These are phyloP conservation scores for Hydropsyche tenuis DNA, from an alignment of 1,140 invertebrate genomes.

Conservation along the genomic window DNA sequence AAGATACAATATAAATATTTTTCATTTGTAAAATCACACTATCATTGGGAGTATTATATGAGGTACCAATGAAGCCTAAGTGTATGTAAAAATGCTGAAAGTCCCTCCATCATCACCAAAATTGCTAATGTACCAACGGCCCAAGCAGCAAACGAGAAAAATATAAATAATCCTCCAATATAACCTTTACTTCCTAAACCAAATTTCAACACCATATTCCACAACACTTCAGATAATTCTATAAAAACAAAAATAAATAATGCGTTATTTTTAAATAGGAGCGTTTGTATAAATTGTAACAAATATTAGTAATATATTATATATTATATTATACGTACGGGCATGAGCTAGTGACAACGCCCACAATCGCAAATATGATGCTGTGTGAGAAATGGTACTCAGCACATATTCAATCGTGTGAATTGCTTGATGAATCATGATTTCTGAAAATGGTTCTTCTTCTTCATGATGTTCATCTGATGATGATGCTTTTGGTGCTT, in stretches of 20 bases:
- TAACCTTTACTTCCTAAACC: constrained; percentile 66
- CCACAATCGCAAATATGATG: constrained; percentile 96
- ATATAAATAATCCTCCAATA: constrained; percentile 70
- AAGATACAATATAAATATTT: neutral
- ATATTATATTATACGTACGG: constrained; percentile 70
- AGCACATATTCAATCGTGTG: constrained; percentile 98
- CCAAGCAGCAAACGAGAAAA: constrained; percentile 84
- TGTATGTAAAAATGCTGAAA: constrained; percentile 97
- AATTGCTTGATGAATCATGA: constrained; percentile 92
- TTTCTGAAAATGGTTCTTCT: constrained; percentile 80
- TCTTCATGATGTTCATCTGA: constrained; percentile 63
- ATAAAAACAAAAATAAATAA: constrained; percentile 52
- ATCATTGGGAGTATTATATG: constrained; percentile 59
- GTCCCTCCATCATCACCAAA: constrained; percentile 94
- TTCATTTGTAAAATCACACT: neutral
- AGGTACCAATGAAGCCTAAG: constrained; percentile 96
- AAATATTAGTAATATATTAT: neutral
- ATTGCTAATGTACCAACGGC: constrained; percentile 85
- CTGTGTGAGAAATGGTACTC: constrained; percentile 95
- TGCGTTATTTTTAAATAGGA: neutral
- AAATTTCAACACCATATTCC: constrained; percentile 82
- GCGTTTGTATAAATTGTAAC: neutral
- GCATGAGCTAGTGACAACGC: constrained; percentile 94
- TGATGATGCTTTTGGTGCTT: constrained; percentile 39
- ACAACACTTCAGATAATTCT: constrained; percentile 92